A percentile compares a stretch with the other conserved stretches of the same genome.
Conservation (phyloP, 2,797 vertebrate species). For the Centroberyx gerrardi region DNA sequence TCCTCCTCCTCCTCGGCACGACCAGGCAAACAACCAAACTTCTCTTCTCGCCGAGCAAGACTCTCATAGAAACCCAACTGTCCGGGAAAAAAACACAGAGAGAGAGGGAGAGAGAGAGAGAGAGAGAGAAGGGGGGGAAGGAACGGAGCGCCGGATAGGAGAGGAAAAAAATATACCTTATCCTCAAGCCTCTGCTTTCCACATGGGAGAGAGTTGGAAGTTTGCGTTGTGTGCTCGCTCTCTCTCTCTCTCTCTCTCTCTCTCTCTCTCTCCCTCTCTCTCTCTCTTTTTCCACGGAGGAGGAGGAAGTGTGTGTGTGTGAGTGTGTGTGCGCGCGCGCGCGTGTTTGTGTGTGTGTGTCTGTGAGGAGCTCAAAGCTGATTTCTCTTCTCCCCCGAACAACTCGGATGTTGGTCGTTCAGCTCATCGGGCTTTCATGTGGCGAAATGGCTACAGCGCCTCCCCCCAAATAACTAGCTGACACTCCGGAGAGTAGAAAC, state of each 20-base stretch:
- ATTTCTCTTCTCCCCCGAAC: constrained; percentile 69
- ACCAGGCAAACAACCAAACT: constrained; percentile 87
- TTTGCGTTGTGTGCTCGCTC: constrained; percentile 66
- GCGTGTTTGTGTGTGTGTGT: constrained; percentile 43
- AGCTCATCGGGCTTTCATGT: constrained; percentile 83
- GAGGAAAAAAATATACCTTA: constrained; percentile 60
- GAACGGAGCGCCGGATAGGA: constrained; percentile 53
- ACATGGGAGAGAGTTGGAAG: constrained; percentile 84
- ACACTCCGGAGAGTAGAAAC: constrained; percentile 85
- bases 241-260: constrained; percentile 55
- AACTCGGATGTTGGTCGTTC: constrained; percentile 80
- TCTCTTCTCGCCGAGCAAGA: constrained; percentile 78
- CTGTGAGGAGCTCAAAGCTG: constrained; percentile 74
- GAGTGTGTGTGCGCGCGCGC: constrained; percentile 63
- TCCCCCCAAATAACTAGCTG: constrained; percentile 87
- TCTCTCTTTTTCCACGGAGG: constrained; percentile 66
- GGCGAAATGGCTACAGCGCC: constrained; percentile 88
- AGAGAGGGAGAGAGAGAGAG: constrained; percentile 29
- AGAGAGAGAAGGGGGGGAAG: constrained; percentile 44
- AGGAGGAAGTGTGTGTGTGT: constrained; percentile 75
- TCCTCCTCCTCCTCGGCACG: constrained; percentile 74
- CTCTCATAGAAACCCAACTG: constrained; percentile 84
- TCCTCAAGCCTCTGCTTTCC: constrained; percentile 75
- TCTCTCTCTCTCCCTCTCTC: constrained; percentile 32
- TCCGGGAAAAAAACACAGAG: constrained; percentile 59